Evolutionary conservation across 2,888 invertebrate genomes (phyloP), one percentile per base, ranked within the genome.

Genomic region (Meiosimyza platycephala): DNA sequence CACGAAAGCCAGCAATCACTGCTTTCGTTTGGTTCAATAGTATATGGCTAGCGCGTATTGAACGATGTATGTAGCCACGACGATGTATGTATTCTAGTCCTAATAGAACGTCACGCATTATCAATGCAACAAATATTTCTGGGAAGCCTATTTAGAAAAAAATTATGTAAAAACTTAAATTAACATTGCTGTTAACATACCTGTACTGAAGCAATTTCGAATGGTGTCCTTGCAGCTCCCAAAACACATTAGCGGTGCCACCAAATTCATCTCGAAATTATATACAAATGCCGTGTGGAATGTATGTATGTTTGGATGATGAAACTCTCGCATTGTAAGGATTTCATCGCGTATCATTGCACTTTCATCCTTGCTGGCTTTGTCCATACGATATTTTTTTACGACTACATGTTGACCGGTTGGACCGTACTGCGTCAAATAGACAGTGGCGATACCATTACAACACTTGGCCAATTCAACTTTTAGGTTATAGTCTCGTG

Each of bases 31-130:
- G 90, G 71, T 93, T 93, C 18, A 97, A 88, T 48, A 97, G 87
- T 64, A 97, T 93, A 82, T 96, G 96, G 86, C 94, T 93, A 4
- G 94, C 95, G 78, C 93, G 90, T 65, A 97, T 90, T 75, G 94
- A 93, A 82, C 96, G 93, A 86, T 97, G 97, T 79, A 97, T 93
- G 85, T 92, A 93, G 71, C 94, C 93, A 83, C 93, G 93, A 76
- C 91, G 90, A 85, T 97, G 97, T 75, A 97, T 89, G 86, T 97
- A 97, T 80, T 93, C 92, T 60, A 97, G 88, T 0, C 94, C 97
- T 9, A 82, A 78, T 2, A 97, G 88, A 6, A 95, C 90, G 87
- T 96, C 96, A 79, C 91, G 89, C 70, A 96, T 86, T 78, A 97
- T 93, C 70, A 93, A 89, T 12, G 94, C 92, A 79, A 95, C 93